Evolutionary conservation across 2,113 vertebrate species (phyloP), one percentile per base, ranked within the genome.

Genomic region (Oncorhynchus clarkii): DNA sequence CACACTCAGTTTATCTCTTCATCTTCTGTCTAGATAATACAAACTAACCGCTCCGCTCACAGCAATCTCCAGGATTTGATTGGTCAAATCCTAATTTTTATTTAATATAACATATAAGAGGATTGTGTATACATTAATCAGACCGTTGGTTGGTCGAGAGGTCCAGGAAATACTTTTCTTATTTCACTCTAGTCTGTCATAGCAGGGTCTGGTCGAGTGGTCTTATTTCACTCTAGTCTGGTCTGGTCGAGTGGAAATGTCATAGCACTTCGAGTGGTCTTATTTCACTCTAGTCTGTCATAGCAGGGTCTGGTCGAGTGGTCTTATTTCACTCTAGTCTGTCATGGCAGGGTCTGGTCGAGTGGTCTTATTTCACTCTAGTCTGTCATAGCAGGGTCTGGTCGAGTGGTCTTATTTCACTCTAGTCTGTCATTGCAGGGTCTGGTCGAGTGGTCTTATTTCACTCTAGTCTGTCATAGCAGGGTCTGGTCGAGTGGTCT

Each of bases 91-190:
- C 71, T 34, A 78, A 65, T 78, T 78, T 78, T 78, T 26, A 34
- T 13, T 18, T 54, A 3, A 7, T 84, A 80, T 89, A 86, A 13
- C 74, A 67, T 75, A 70, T 76, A 81, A 89, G 71, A 88, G 82
- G 88, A 88, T 87, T 89, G 78, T 77, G 75, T 59, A 11, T 85
- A 82, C 6, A 24, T 85, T 74, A 77, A 59, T 73, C 76, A 59
- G 51, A 48, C 51, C 72, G 64, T 78, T 75, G n/a, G 62, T 18
- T 68, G 29, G 16, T 78, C 12, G 14, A 3, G 49, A 18, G 12
- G 14, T 18, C 12, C 49, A 54, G 3, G 1, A 54, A 54, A 54
- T 14, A 16, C 11, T 39, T 66, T 67, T 80, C 39, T 76, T 29
- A 14, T 60, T n/a, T 20, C 2, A 22, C 0, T 60, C 59, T 9